phyloP scores from a whole-genome alignment of 1,140 invertebrate genomes.

The Stenopsyche tienmushanensis region DNA sequence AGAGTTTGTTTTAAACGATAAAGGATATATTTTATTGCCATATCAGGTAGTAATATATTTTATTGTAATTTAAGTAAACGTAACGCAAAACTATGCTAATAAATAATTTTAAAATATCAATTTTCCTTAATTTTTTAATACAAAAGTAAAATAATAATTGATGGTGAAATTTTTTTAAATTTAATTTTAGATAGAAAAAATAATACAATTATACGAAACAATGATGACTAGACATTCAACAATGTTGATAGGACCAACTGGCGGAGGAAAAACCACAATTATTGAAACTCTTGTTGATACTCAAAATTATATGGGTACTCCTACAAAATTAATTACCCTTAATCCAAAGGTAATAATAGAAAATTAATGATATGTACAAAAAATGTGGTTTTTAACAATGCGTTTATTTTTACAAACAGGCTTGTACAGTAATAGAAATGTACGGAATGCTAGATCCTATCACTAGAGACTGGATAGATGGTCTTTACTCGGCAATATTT shows the following conservation, averaged over 20 bases:
- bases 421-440: conserved; percentile 82
- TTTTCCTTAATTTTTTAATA: conserved; percentile 19
- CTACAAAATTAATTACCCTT: conserved; percentile 74
- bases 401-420: conserved; percentile 55
- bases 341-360: conserved; percentile 89
- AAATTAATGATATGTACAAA: conserved; percentile 32
- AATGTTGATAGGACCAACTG: conserved; percentile 89
- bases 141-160: not conserved
- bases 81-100: too few species aligned
- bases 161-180: not conserved
- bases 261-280: conserved; percentile 86
- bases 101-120: too few species aligned
- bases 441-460: conserved; percentile 85
- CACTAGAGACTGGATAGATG: conserved; percentile 90
- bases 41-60: conserved; percentile 63
- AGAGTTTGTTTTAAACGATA: conserved; percentile 61
- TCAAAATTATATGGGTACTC: conserved; percentile 72
- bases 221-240: conserved; percentile 91
- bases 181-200: conserved; percentile 72
- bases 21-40: conserved; percentile 71
- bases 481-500: conserved; percentile 86
- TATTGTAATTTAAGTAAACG: too few species aligned
- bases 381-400: conserved; percentile 22
- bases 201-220: conserved; percentile 88
- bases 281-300: conserved; percentile 78